Evolutionary conservation across 1,140 invertebrate species (phyloP).

Genomic region (Drosophila punjabiensis): DNA sequence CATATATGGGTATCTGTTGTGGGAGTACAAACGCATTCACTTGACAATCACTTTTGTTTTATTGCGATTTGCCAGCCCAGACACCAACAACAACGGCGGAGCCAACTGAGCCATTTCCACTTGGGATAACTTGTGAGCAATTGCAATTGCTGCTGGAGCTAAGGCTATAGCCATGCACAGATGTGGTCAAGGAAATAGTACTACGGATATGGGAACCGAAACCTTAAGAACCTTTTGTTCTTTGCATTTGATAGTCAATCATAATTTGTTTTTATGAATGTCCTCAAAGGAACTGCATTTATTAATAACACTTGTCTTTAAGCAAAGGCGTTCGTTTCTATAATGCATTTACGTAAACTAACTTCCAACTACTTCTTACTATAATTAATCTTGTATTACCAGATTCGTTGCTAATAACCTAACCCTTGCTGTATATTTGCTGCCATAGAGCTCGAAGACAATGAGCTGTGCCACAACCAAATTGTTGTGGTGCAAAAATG

Average conservation of each 20-base stretch:
- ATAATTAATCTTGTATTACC: too few relatives aligned
- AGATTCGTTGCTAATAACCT: not conserved
- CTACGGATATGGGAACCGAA: too few relatives aligned
- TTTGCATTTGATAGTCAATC: not conserved
- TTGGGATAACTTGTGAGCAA: constrained; percentile 84
- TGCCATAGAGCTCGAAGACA: constrained; percentile 56
- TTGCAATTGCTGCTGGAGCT: constrained; percentile 67
- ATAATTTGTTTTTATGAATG: too few relatives aligned
- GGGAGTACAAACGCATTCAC: constrained; percentile 75
- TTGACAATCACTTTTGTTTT: constrained; percentile 84
- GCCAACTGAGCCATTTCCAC: constrained; percentile 78
- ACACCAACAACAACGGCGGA: constrained; percentile 47
- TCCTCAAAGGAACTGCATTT: too few relatives aligned
- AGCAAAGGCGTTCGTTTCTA: not conserved
- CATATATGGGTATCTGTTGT: constrained; percentile 19
- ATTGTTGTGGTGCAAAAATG: constrained; percentile 84
- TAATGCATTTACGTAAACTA: not conserved
- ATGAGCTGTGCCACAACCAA: constrained; percentile 80
- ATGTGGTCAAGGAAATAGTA: not conserved
- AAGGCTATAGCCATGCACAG: constrained; percentile 6
- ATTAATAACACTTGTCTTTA: too few relatives aligned
- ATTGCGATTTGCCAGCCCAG: constrained; percentile 70
- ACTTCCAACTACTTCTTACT: not conserved
- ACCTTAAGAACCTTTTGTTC: too few relatives aligned
- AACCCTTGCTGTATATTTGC: constrained; percentile 2